Evolutionary conservation across 2,888 invertebrate genomes (phyloP).

Genomic region (Cactoblastis cactorum): DNA sequence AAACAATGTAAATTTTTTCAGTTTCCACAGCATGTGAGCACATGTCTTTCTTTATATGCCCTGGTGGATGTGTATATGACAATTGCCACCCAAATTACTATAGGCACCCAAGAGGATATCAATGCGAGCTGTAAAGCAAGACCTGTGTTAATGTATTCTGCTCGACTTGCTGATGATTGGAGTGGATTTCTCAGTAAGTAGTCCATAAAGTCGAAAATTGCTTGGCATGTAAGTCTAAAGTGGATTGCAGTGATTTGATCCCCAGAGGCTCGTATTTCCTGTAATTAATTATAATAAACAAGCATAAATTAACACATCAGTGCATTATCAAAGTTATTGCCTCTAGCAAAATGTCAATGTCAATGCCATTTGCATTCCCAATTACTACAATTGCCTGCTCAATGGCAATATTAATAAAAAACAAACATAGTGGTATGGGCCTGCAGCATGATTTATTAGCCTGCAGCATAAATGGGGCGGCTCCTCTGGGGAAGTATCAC

Average conservation of each 20-base stretch:
- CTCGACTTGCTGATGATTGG: constrained; percentile 75
- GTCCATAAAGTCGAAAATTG: constrained; percentile 91
- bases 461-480: no score
- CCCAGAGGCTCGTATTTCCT: constrained; percentile 74
- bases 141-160: constrained; percentile 86
- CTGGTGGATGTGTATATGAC: constrained; percentile 75
- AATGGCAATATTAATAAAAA: no score
- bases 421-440: no score
- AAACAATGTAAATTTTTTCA: no score
- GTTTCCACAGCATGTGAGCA: constrained; percentile 71
- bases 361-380: no score
- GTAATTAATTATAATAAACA: constrained; percentile 22
- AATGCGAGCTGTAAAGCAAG: constrained; percentile 83
- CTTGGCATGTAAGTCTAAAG: constrained; percentile 84
- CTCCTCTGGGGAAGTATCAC: no score
- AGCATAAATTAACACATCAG: neutral
- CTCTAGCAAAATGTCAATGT: no score
- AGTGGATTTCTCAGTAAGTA: constrained; percentile 85
- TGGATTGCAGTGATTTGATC: constrained; percentile 81
- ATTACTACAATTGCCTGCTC: no score
- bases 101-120: constrained; percentile 80
- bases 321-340: no score
- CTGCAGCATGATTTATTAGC: no score
- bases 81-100: constrained; percentile 76
- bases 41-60: constrained; percentile 64